Evolutionary conservation across 2,797 vertebrate genomes (phyloP).

Genomic region (Enteromius paludinosus): DNA sequence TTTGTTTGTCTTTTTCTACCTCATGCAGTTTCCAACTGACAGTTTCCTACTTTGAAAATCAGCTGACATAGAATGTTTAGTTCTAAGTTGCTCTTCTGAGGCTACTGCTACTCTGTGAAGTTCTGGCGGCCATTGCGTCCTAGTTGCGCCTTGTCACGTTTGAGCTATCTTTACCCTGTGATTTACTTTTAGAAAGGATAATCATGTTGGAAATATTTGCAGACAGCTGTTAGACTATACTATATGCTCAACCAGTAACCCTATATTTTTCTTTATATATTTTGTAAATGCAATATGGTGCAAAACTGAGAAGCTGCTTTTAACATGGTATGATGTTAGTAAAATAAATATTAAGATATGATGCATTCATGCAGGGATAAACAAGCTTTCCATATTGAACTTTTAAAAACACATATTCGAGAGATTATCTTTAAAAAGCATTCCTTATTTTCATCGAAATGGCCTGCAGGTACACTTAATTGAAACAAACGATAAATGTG

Average conservation of each 20-base stretch:
- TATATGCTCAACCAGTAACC: conserved; percentile 91
- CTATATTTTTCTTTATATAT: conserved; percentile 97
- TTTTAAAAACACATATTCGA: conserved; percentile 17
- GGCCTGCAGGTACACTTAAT: conserved; percentile 50
- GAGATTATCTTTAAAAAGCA: conserved; percentile 70
- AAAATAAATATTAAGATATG: conserved; percentile 26
- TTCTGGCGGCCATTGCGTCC: conserved; percentile 79
- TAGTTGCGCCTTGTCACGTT: conserved; percentile 91
- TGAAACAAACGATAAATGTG: not conserved
- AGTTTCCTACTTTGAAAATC: conserved; percentile 64
- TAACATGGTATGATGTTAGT: conserved; percentile 45
- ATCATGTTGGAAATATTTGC: conserved; percentile 97
- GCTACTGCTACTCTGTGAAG: conserved; percentile 72
- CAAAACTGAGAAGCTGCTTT: conserved; percentile 73
- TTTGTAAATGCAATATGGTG: conserved; percentile 88
- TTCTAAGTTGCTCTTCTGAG: conserved; percentile 52
- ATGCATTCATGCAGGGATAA: conserved; percentile 30
- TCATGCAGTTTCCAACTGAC: conserved; percentile 62
- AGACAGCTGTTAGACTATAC: conserved; percentile 93
- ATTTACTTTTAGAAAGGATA: conserved; percentile 98
- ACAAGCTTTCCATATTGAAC: conserved; percentile 37
- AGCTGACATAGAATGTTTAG: conserved; percentile 55
- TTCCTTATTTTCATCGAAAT: conserved; percentile 68
- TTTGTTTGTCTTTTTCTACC: conserved; percentile 76
- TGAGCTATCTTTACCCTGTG: conserved; percentile 95